These are phyloP conservation scores for Sebastes kiyomatsui DNA, from an alignment of 2,797 vertebrate genomes.

Conservation along the genomic window DNA sequence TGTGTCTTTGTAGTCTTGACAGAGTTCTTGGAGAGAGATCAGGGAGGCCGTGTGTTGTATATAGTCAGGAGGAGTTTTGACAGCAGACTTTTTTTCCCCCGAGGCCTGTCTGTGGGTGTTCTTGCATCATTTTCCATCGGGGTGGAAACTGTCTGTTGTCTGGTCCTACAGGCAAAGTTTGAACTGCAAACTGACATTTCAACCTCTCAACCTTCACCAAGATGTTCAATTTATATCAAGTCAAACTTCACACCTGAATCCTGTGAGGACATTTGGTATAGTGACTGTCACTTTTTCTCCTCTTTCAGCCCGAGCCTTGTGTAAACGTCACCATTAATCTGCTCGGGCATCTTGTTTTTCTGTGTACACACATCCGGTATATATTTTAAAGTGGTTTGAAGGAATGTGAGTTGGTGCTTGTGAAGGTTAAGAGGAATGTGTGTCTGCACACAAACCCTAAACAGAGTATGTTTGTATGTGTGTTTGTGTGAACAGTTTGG, in stretches of 20 bases:
- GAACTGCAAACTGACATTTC: neutral
- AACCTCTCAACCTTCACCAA: neutral
- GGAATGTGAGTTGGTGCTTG: slow-evolving; percentile 14
- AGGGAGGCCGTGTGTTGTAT: neutral
- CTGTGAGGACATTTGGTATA: neutral
- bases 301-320: neutral
- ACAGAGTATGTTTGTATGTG: neutral
- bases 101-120: too few species aligned
- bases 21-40: neutral
- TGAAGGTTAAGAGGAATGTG: slow-evolving; percentile 18
- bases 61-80: neutral
- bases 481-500: slow-evolving; percentile 14
- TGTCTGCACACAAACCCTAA: neutral
- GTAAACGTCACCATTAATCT: slow-evolving; percentile 22
- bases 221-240: neutral
- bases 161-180: neutral
- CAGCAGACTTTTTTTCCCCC: neutral
- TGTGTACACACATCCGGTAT: slow-evolving; percentile 23
- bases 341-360: slow-evolving; percentile 11
- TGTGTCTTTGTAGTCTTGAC: neutral
- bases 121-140: slow-evolving; percentile 44
- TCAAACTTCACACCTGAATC: neutral
- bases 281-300: neutral
- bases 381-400: slow-evolving; percentile 31
- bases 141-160: slow-evolving; percentile 27